Evolutionary conservation across 2,888 invertebrate species (phyloP), one percentile per base, ranked within the genome.

Genomic region (Incurvaria masculella): DNA sequence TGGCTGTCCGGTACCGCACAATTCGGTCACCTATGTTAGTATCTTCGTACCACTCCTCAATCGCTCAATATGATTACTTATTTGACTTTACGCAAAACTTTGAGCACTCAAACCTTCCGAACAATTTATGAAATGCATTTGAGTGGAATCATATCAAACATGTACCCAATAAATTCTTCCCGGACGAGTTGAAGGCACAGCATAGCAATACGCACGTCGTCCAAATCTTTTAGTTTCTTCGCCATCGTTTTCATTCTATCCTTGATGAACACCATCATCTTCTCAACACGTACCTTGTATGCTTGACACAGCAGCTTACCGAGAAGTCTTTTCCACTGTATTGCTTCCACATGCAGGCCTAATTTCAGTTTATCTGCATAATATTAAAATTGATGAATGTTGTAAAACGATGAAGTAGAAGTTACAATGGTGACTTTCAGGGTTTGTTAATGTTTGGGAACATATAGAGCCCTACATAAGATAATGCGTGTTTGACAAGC

Each of bases 131-230:
- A n/a, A n/a, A n/a, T n/a, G n/a, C n/a, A n/a, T n/a, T n/a, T n/a
- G n/a, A n/a, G n/a, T n/a, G n/a, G n/a, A n/a, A n/a, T n/a, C n/a
- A n/a, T n/a, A n/a, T n/a, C n/a, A n/a, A 39, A 23, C 18, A 26
- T 40, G 40, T 59, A 81, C 68, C 85, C 81, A 57, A 92, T 90
- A 59, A 88, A 89, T 59, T 88, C 85, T 49, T 91, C 85, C 44
- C 92, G 78, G 52, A 94, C 87, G 53, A 82, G 76, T 57, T 85
- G 84, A 45, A 93, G 75, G 52, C 91, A 90, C 58, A 82, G 70
- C 92, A 94, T 94, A 2, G 90, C 90, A 21, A 88, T 65, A 59
- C 91, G 83, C 45, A 89, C 89, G 58, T 89, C 89, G 56, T 89
- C 89, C 52, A 90, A 72, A 66, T 92, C 91, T 58, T 86, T 86